phyloP scores from a whole-genome alignment of 2,888 invertebrate species.

The Dromius quadrimaculatus region DNA sequence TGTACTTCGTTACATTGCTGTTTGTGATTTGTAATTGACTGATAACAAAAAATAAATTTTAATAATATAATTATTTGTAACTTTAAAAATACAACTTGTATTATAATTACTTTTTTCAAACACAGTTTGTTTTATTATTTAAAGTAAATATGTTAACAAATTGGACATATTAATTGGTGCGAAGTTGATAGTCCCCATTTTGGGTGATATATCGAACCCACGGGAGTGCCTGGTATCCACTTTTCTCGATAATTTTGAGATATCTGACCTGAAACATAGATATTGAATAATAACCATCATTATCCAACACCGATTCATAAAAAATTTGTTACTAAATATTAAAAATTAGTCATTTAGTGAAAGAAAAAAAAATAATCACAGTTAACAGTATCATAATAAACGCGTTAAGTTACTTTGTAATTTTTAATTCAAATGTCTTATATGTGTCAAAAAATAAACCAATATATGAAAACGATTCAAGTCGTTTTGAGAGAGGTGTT shows the following conservation, averaged over 20 bases:
- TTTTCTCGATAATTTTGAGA: constrained; percentile 98
- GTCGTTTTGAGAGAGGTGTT: no score
- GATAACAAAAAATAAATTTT: constrained; percentile 47
- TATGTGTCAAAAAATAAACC: constrained; percentile 1
- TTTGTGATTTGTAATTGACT: constrained; percentile 54
- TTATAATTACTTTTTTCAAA: constrained; percentile 48
- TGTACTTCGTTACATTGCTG: constrained; percentile 52
- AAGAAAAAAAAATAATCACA: neutral
- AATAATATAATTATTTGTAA: constrained; percentile 51
- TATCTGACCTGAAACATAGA: constrained; percentile 78
- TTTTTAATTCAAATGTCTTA: neutral
- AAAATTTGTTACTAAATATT: neutral
- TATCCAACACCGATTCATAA: neutral
- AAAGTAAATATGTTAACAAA: constrained; percentile 40
- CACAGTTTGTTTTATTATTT: constrained; percentile 40
- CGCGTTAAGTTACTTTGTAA: neutral
- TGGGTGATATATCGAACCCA: constrained; percentile 99
- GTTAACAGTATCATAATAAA: no score
- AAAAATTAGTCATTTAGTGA: no score
- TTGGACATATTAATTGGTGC: constrained; percentile 79
- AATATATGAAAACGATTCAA: no score
- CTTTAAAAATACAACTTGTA: constrained; percentile 54
- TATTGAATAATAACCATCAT: no score
- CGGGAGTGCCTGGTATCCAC: constrained; percentile 97
- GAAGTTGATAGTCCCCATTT: constrained; percentile 97